These are phyloP conservation scores for Nemoura dubitans DNA, from an alignment of 2,888 invertebrate species.

Conservation along the genomic window DNA sequence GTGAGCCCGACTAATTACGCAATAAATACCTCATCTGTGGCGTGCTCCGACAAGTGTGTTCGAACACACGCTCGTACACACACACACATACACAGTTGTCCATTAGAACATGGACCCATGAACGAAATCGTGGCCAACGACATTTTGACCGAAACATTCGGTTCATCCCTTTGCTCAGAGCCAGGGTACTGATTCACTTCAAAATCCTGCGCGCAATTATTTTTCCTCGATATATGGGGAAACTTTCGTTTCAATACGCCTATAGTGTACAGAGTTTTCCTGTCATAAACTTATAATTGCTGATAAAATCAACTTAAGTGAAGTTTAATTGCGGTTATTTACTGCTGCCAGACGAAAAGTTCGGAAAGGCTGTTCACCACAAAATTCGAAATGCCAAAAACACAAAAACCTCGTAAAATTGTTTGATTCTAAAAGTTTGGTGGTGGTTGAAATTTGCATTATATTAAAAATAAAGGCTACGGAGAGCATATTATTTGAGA, in stretches of 20 bases:
- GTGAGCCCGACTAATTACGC: conserved; percentile 17
- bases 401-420: conserved; percentile 9
- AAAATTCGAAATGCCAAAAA: neutral
- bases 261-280: neutral
- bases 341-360: neutral
- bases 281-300: conserved; percentile 12
- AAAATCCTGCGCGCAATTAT: neutral
- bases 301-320: conserved; percentile 7
- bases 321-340: neutral
- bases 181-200: neutral
- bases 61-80: neutral
- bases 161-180: neutral
- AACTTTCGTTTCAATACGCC: neutral
- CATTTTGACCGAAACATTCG: neutral
- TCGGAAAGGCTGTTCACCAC: neutral
- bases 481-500: neutral
- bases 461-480: neutral
- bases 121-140: neutral
- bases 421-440: conserved; percentile 7
- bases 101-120: no score
- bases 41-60: conserved; percentile 13
- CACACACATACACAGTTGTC: no score
- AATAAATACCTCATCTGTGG: conserved; percentile 38
- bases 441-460: conserved; percentile 4
- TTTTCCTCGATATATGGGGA: neutral